Percentiles rank a stretch among this genome's conserved stretches.
These are phyloP conservation scores for Sturnira hondurensis DNA, from an alignment of 2,113 vertebrate genomes.

Conservation along the genomic window DNA sequence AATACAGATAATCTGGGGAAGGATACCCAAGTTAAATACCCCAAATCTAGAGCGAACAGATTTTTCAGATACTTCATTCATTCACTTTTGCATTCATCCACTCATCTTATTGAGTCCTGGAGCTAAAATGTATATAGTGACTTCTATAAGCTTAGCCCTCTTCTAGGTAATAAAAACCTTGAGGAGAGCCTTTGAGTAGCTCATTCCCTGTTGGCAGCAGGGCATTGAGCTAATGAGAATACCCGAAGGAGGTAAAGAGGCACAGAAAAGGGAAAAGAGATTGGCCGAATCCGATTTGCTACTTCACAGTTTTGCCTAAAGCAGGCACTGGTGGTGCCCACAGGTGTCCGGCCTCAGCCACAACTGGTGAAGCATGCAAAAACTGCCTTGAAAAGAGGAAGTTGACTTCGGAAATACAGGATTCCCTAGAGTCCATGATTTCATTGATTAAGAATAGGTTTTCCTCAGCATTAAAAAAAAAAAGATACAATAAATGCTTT, in stretches of 20 bases:
- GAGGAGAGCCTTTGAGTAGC: not conserved
- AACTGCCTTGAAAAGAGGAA: conserved; percentile 58
- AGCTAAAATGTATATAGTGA: not conserved
- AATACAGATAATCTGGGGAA: not conserved
- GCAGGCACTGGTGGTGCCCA: not conserved
- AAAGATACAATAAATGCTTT: not conserved
- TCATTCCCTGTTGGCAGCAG: not conserved
- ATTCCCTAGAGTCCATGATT: conserved; percentile 49
- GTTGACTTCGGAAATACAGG: conserved; percentile 44
- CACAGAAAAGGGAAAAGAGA: not conserved
- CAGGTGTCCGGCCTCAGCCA: conserved; percentile 50
- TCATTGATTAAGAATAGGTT: conserved; percentile 15
- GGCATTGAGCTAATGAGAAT: not conserved
- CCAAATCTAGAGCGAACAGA: not conserved
- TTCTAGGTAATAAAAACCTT: not conserved
- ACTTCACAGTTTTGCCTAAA: conserved; percentile 33
- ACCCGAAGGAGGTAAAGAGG: not conserved
- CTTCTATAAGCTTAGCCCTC: not conserved
- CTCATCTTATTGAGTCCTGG: not conserved
- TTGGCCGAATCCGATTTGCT: not conserved
- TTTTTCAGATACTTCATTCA: not conserved
- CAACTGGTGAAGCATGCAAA: conserved; percentile 27
- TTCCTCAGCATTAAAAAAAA: conserved; percentile 45
- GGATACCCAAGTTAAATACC: not conserved
- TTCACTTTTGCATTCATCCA: not conserved